phyloP scores from a whole-genome alignment of 2,113 vertebrate species.

The Bambusicola thoracicus region DNA sequence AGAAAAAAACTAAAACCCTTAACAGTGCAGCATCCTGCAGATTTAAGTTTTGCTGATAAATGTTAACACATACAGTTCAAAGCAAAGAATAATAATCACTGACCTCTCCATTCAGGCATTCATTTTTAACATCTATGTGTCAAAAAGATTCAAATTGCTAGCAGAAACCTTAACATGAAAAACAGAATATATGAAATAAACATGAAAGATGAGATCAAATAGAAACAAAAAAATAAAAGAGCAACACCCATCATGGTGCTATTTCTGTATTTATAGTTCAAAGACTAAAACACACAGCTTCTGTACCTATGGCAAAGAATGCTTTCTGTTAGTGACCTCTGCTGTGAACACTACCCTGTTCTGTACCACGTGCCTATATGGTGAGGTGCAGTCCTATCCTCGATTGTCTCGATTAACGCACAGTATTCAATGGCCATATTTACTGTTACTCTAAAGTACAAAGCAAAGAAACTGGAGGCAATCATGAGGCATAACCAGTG shows the following conservation, averaged over 20 bases:
- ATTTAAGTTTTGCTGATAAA: neutral
- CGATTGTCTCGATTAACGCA: fast-evolving
- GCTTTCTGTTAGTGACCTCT: neutral
- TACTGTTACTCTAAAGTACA: neutral
- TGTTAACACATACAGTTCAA: neutral
- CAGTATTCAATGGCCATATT: neutral
- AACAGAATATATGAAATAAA: neutral
- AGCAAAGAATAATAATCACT: neutral
- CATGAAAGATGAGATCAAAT: neutral
- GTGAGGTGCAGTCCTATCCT: neutral
- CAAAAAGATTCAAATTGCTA: neutral
- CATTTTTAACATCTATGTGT: neutral
- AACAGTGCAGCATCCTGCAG: neutral
- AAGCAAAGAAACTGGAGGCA: neutral
- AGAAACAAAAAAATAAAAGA: neutral
- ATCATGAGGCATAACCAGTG: neutral
- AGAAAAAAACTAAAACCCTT: constrained; percentile 4
- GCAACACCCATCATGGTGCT: neutral
- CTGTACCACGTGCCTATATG: neutral
- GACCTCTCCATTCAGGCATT: neutral
- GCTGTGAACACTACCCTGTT: neutral
- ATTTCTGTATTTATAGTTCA: neutral
- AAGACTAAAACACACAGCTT: neutral
- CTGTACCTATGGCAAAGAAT: neutral
- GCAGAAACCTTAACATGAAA: neutral